Evolutionary conservation across 2,113 vertebrate genomes (phyloP).

Genomic region (Corythoichthys intestinalis): DNA sequence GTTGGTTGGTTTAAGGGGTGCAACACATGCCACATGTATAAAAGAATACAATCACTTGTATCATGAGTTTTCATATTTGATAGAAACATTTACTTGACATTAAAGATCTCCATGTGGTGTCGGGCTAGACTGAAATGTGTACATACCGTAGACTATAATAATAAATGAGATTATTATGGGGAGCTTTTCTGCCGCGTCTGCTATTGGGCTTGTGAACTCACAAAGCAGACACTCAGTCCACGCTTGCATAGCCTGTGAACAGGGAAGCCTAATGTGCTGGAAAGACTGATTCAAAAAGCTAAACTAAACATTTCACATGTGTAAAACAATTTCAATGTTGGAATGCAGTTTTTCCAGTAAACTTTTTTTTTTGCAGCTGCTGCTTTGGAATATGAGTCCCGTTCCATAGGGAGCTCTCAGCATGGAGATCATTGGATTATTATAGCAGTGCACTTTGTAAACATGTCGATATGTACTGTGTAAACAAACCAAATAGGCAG

Average conservation of each 20-base stretch:
- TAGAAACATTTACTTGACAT: constrained; percentile 74
- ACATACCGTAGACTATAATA: constrained; percentile 30
- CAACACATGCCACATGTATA: constrained; percentile 81
- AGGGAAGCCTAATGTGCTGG: constrained; percentile 31
- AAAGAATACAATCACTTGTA: constrained; percentile 73
- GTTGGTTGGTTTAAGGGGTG: constrained; percentile 50
- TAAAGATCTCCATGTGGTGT: constrained; percentile 59
- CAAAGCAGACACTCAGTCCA: constrained; percentile 59
- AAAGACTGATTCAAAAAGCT: constrained; percentile 34
- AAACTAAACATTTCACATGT: not conserved
- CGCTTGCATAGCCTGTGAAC: constrained; percentile 61
- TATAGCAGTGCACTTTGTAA: constrained; percentile 61
- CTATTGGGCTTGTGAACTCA: constrained; percentile 40
- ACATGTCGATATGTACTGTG: constrained; percentile 65
- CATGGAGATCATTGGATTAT: constrained; percentile 43
- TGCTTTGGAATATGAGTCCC: constrained; percentile 48
- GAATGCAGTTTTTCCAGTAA: constrained; percentile 68
- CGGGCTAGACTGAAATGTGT: constrained; percentile 30
- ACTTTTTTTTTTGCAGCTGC: constrained; percentile 48
- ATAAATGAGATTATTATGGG: constrained; percentile 50
- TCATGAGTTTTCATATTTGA: constrained; percentile 66
- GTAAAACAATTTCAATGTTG: constrained; percentile 62
- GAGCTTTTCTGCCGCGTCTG: constrained; percentile 54
- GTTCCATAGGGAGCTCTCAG: constrained; percentile 37
- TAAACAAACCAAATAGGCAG: constrained; percentile 43